Conservation (phyloP, 2,797 vertebrate genomes). For the Sardinella longiceps region DNA sequence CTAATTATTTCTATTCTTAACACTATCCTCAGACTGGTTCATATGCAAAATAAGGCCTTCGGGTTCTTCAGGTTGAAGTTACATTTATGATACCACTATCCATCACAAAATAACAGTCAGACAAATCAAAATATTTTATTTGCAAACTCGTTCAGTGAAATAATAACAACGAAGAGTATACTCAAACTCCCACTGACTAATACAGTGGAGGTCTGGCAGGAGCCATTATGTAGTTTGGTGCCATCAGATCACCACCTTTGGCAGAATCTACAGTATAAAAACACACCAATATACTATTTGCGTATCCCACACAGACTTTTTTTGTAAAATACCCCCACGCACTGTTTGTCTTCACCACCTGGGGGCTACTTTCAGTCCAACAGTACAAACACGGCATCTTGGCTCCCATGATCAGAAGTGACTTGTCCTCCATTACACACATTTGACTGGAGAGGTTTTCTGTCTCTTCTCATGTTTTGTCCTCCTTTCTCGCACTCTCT, state of each 20-base stretch:
- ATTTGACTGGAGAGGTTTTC: not conserved
- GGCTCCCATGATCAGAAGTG: not conserved
- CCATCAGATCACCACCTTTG: not conserved
- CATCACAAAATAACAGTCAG: not conserved
- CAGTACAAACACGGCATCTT: not conserved
- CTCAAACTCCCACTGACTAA: not conserved
- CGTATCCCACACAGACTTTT: no score
- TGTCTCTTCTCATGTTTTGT: not conserved
- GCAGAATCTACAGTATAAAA: not conserved
- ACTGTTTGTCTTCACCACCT: not conserved
- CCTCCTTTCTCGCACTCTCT: not conserved
- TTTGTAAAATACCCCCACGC: not conserved
- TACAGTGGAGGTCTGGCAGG: not conserved
- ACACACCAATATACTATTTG: no score
- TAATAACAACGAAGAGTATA: not conserved
- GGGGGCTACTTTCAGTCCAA: not conserved
- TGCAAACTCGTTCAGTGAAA: not conserved
- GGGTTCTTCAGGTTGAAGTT: not conserved
- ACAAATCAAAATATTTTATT: slow-evolving; percentile 20
- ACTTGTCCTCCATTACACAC: not conserved
- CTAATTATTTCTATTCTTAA: no score
- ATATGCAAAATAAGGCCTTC: no score
- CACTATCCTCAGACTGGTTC: no score
- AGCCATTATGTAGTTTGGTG: not conserved
- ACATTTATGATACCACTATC: not conserved